Evolutionary conservation across 2,888 invertebrate genomes (phyloP), one percentile per base, ranked within the genome.

Genomic region (Phengaris arion): DNA sequence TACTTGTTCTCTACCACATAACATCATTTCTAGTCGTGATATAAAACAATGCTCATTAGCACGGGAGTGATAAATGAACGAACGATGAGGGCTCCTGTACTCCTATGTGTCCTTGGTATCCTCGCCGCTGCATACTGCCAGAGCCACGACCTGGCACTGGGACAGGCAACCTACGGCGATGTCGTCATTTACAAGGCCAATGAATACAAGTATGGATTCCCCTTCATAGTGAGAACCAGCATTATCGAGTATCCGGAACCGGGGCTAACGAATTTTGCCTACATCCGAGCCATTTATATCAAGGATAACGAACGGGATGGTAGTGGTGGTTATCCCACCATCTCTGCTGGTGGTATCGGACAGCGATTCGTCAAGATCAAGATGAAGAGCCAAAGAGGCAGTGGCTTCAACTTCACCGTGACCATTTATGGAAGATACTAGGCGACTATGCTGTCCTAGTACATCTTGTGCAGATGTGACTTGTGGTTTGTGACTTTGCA

Each of bases 351-450:
- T 2, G 94, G 94, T 0, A 80, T 94, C 0, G 93, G 94, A 0
- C 91, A 91, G 77, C 84, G 87, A 12, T 91, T 90, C 75, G 89
- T 87, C 48, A 92, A 89, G 74, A 85, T 94, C 77, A 91, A 93
- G 76, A 79, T 94, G 79, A 92, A 92, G 81, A 90, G 92, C 57
- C 93, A 93, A 79, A 83, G 91, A 48, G 83, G 86, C 2, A 74
- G 78, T 69, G 92, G 94, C 0, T 85, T 93, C 54, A 92, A 94
- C 81, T 94, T 93, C 78, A 91, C 93, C 0, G 79, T 94, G 2
- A 87, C 90, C 0, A 85, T 94, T 51, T 93, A 92, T 69, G 94
- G 93, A 79, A 87, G 89, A 85, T 92, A 87, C 79, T 89, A 80
- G 81, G 69, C 75, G 76, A 45, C 78, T 78, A 80, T 82, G 78